A percentile compares a stretch with the other conserved stretches of the same genome.
phyloP scores from a whole-genome alignment of 1,140 invertebrate genomes.

The Triops cancriformis region DNA sequence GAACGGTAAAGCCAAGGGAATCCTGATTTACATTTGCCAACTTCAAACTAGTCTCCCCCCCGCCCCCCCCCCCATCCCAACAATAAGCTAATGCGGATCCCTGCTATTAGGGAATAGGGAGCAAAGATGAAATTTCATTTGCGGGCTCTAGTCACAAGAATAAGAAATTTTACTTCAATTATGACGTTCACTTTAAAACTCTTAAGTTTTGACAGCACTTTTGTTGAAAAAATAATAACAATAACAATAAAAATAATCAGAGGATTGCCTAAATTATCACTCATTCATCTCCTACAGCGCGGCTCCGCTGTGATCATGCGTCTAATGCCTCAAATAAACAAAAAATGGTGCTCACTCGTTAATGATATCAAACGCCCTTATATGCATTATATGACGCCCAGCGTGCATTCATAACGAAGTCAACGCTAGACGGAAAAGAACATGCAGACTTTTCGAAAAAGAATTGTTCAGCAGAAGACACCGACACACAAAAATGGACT shows the following conservation, averaged over 20 bases:
- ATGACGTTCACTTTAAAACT: no score
- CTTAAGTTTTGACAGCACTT: no score
- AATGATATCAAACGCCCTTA: not conserved
- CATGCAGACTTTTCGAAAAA: not conserved
- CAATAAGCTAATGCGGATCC: not conserved
- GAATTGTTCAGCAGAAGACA: not conserved
- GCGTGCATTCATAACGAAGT: not conserved
- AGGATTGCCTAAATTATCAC: no score
- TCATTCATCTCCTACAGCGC: not conserved
- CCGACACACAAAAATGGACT: not conserved
- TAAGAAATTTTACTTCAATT: no score
- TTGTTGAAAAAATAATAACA: no score
- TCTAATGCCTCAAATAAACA: not conserved
- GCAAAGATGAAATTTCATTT: not conserved
- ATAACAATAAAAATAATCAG: no score
- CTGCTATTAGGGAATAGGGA: not conserved
- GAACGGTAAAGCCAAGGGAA: not conserved
- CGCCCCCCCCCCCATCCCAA: no score
- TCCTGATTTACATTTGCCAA: not conserved
- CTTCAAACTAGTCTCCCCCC: not conserved
- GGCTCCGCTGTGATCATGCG: not conserved
- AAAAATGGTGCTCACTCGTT: not conserved
- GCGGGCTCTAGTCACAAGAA: not conserved
- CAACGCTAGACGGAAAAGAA: not conserved
- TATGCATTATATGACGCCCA: not conserved